These are phyloP conservation scores for Momotus momota DNA, from an alignment of 2,797 vertebrate species.

Conservation along the genomic window DNA sequence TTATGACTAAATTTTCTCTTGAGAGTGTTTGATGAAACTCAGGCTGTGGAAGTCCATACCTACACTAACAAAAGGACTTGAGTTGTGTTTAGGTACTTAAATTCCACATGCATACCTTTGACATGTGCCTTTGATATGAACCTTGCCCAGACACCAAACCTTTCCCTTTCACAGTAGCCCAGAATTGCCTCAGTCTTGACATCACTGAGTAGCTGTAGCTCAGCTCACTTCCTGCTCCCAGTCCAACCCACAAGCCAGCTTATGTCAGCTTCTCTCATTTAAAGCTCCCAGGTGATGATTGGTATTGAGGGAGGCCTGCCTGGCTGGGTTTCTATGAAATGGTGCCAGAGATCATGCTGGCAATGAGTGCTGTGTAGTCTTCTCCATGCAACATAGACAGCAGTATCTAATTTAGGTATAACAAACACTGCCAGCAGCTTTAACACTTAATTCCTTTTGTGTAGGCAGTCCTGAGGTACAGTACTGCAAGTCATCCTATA, in stretches of 20 bases:
- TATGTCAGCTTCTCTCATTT: neutral
- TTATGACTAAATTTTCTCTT: neutral
- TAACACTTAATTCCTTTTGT: neutral
- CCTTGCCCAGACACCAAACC: neutral
- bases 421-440: neutral
- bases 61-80: neutral
- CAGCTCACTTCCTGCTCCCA: neutral
- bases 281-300: neutral
- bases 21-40: neutral
- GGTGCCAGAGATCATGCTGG: neutral
- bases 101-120: neutral
- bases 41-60: neutral
- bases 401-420: neutral
- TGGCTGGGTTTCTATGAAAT: neutral
- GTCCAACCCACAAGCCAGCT: neutral
- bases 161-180: neutral
- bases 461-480: neutral
- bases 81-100: neutral
- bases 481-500: neutral
- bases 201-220: neutral
- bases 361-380: accelerated
- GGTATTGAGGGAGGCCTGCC: neutral
- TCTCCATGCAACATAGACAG: neutral
- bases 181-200: neutral
- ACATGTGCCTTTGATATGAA: neutral